phyloP scores from a whole-genome alignment of 1,140 invertebrate genomes.

The Vanessa atalanta region DNA sequence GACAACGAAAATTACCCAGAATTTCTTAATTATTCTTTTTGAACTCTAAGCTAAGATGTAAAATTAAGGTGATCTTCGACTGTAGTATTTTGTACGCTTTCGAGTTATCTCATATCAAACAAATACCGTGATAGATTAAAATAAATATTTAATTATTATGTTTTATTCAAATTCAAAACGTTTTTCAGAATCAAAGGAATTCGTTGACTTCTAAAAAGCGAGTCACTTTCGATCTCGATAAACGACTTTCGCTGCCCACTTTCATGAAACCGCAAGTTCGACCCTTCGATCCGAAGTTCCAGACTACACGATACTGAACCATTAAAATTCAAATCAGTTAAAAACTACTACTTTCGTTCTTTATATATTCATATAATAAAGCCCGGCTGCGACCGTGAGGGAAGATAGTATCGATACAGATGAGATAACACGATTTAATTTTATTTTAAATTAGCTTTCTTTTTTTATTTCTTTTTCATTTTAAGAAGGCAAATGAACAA shows the following conservation, averaged over 20 bases:
- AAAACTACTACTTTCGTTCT: conserved; percentile 45
- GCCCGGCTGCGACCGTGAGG: not conserved
- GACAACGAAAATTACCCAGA: too few species aligned
- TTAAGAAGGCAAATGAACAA: too few species aligned
- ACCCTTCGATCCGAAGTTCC: conserved; percentile 31
- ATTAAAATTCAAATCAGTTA: conserved; percentile 44
- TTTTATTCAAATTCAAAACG: not conserved
- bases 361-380: conserved; percentile 16
- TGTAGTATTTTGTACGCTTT: too few species aligned
- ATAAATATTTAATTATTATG: too few species aligned
- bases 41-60: too few species aligned
- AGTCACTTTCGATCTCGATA: conserved; percentile 48
- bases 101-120: too few species aligned
- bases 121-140: too few species aligned
- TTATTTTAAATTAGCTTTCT: too few species aligned
- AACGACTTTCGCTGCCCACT: conserved; percentile 49
- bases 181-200: conserved; percentile 11
- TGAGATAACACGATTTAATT: too few species aligned
- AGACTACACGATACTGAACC: conserved; percentile 37
- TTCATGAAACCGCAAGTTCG: conserved; percentile 42
- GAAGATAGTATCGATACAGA: not conserved
- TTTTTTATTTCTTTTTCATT: too few species aligned
- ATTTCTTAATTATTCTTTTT: too few species aligned
- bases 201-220: conserved; percentile 16
- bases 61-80: too few species aligned